A percentile compares a stretch with the other conserved stretches of the same genome.
phyloP scores from a whole-genome alignment of 2,797 vertebrate genomes.

The Melanotaenia pygmaea region DNA sequence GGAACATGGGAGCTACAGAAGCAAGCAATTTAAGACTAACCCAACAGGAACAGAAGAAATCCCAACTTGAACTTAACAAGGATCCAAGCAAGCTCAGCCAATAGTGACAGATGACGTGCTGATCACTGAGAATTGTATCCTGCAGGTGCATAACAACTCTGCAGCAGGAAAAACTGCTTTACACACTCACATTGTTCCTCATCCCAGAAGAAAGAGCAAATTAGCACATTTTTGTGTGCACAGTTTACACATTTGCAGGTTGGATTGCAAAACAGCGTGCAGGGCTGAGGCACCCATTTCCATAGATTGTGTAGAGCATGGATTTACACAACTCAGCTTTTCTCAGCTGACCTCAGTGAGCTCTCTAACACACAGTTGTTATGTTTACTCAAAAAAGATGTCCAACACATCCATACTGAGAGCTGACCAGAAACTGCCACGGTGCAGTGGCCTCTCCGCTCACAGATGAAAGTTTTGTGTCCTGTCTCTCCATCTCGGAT shows the following conservation, averaged over 20 bases:
- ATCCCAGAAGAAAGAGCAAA: not conserved
- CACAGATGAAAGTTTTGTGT: not conserved
- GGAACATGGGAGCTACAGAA: not conserved
- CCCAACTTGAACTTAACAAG: not conserved
- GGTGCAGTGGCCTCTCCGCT: not conserved
- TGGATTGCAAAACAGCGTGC: not conserved
- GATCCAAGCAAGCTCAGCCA: not conserved
- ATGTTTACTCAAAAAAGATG: constrained; percentile 17
- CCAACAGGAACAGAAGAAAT: too few species aligned
- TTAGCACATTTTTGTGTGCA: not conserved
- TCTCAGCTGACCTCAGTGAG: not conserved
- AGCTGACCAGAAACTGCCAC: not conserved
- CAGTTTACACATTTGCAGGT: not conserved
- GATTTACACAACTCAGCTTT: constrained; percentile 1
- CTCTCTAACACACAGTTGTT: constrained; percentile 2
- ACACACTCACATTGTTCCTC: not conserved
- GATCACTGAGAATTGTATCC: not conserved
- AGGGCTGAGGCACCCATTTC: not conserved
- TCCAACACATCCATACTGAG: constrained; percentile 2
- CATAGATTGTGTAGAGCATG: not conserved
- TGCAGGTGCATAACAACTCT: not conserved
- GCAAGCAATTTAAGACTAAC: not conserved
- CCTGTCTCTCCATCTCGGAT: not conserved
- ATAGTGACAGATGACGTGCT: not conserved
- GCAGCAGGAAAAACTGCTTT: not conserved